These are phyloP conservation scores for Lamprologus lemairii DNA, from an alignment of 2,113 vertebrate genomes.

Conservation along the genomic window DNA sequence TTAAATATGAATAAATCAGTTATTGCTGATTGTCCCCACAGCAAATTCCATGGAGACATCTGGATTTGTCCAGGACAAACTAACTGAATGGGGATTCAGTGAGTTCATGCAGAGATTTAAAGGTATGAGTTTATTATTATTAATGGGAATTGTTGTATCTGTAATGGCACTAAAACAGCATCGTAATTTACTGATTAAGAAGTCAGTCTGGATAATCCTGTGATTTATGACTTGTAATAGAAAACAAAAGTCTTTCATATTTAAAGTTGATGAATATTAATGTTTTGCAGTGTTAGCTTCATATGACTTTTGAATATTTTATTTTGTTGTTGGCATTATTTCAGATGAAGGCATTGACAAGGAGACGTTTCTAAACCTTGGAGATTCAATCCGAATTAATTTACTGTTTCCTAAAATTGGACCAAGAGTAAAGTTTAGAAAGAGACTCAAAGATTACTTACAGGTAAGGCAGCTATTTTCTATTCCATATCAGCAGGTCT, in stretches of 20 bases:
- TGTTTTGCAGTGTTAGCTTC: neutral
- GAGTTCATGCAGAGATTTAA: neutral
- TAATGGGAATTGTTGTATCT: neutral
- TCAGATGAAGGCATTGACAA: neutral
- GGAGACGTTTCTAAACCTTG: neutral
- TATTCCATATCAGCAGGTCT: neutral
- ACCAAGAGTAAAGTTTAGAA: neutral
- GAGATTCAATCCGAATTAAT: neutral
- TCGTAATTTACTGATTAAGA: fast-evolving
- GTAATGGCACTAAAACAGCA: neutral
- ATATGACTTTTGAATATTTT: fast-evolving
- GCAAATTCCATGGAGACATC: neutral
- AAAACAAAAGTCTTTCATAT: neutral
- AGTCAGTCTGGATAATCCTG: neutral
- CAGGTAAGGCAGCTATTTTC: neutral
- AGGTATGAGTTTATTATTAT: neutral
- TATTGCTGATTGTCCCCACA: neutral
- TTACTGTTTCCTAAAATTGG: neutral
- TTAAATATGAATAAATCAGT: neutral
- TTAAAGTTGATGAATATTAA: neutral
- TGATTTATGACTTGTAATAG: neutral
- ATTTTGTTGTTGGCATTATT: neutral
- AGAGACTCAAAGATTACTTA: neutral
- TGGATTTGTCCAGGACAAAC: neutral
- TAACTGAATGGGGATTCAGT: neutral